phyloP scores from a whole-genome alignment of 2,888 invertebrate genomes.

The Notodonta dromedarius region DNA sequence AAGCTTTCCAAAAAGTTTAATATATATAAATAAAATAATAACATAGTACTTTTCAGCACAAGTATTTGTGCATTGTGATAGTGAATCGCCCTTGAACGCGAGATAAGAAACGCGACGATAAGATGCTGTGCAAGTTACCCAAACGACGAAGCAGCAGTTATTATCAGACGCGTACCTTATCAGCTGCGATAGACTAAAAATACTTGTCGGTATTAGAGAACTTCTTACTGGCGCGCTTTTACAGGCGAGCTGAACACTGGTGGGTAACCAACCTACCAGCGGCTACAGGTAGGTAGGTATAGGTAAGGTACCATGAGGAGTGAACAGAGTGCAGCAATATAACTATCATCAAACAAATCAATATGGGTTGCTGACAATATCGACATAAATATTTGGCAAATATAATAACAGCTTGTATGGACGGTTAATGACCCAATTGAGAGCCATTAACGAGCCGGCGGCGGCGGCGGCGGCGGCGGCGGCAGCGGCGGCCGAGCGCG shows the following conservation, averaged over 20 bases:
- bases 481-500: neutral
- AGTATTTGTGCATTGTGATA: neutral
- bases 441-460: neutral
- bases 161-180: slow-evolving; percentile 18
- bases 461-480: neutral
- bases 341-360: neutral
- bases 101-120: slow-evolving; percentile 34
- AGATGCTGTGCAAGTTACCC: slow-evolving; percentile 1
- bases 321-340: no score
- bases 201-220: neutral
- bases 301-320: no score
- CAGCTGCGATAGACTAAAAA: slow-evolving; percentile 6
- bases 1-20: no score
- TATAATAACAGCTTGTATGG: neutral
- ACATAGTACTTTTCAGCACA: slow-evolving; percentile 1
- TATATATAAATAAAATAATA: no score
- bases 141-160: neutral
- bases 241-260: no score
- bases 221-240: no score
- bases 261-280: no score
- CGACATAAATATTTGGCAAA: neutral
- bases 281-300: no score
- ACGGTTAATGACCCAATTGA: neutral
- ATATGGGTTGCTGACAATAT: neutral
- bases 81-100: slow-evolving; percentile 17